A percentile compares a stretch with the other conserved stretches of the same genome.
These are phyloP conservation scores for Drosophila gunungcola DNA, from an alignment of 1,140 invertebrate genomes.

Conservation along the genomic window DNA sequence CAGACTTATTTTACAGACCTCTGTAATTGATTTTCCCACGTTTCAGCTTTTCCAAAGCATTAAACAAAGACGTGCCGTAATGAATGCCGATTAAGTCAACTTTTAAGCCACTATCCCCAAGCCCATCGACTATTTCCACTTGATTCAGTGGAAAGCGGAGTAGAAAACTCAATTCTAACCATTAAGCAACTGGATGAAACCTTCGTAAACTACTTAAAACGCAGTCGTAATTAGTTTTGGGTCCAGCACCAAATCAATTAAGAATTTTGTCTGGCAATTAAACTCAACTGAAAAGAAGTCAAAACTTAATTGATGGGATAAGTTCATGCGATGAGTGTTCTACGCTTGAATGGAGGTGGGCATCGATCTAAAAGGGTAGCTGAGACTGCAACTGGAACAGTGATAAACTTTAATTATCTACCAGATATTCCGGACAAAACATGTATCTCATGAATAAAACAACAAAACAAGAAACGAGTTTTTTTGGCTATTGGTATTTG, in stretches of 20 bases:
- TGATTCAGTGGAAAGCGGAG: conserved; percentile 1
- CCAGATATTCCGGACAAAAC: conserved; percentile 38
- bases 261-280: conserved; percentile 62
- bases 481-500: conserved; percentile 23
- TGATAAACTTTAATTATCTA: conserved; percentile 49
- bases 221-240: conserved; percentile 64
- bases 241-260: conserved; percentile 71
- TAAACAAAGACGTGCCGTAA: conserved; percentile 36
- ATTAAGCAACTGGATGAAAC: conserved; percentile 41
- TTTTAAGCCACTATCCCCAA: conserved; percentile 18
- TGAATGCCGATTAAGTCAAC: conserved; percentile 38
- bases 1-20: conserved; percentile 17
- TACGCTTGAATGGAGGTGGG: conserved; percentile 31
- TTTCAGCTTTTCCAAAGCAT: conserved; percentile 19
- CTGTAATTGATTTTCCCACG: conserved; percentile 24
- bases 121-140: conserved; percentile 12
- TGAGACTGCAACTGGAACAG: conserved; percentile 43
- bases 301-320: conserved; percentile 71
- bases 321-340: conserved; percentile 21
- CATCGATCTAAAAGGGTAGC: conserved; percentile 27
- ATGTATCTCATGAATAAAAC: conserved; percentile 39
- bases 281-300: conserved; percentile 57
- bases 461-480: conserved; percentile 45
- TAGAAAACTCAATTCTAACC: conserved; percentile 28
- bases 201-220: conserved; percentile 50